Evolutionary conservation across 37 sponge, comb jelly and placozoan genomes (phyloP), one percentile per base, ranked within the genome.

Genomic region (Spongilla lacustris): DNA sequence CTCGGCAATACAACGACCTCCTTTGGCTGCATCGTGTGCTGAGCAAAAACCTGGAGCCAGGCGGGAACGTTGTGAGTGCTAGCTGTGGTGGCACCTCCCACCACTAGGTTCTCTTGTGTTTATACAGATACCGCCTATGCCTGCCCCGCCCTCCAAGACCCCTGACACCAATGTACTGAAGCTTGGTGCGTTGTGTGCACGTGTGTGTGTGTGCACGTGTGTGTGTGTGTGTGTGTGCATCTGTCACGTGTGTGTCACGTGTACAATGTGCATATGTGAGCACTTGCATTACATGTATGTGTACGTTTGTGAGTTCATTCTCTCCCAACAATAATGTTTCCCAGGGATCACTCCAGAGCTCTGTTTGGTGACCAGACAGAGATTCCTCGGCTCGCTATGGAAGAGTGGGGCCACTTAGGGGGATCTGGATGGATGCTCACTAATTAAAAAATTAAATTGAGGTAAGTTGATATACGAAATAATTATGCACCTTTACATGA

Each of bases 41-140:
- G 21, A 67, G 70, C 13, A 38, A 82, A 22, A 83, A 49, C 22
- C 68, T 83, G 0, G 80, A 87, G 3, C 73, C 87, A 2, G 94
- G 91, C 13, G 94, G 91, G 71, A 48, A 90, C 80, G 84, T 90
- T 68, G 91, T 85, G 50, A 13, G 91, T 76, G 36, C 36, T 36
- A 23, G 26, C 12, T 30, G 26, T 38, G 21, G 2, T 49, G 50
- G 1, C 14, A 69, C 27, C 34, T 2, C 28, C 4, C 9, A 49
- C n/a, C n/a, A n/a, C n/a, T n/a, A n/a, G n/a, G n/a, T n/a, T n/a
- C n/a, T n/a, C n/a, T n/a, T n/a, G n/a, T n/a, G n/a, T n/a, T n/a
- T n/a, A n/a, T 71, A 0, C 48, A 89, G 90, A 48, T 84, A 23
- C 90, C 90, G 33, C 90, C 90, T 5, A 67, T 89, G 85, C 85